These are phyloP conservation scores for Morone chrysops DNA, from an alignment of 2,113 vertebrate species.

Conservation along the genomic window DNA sequence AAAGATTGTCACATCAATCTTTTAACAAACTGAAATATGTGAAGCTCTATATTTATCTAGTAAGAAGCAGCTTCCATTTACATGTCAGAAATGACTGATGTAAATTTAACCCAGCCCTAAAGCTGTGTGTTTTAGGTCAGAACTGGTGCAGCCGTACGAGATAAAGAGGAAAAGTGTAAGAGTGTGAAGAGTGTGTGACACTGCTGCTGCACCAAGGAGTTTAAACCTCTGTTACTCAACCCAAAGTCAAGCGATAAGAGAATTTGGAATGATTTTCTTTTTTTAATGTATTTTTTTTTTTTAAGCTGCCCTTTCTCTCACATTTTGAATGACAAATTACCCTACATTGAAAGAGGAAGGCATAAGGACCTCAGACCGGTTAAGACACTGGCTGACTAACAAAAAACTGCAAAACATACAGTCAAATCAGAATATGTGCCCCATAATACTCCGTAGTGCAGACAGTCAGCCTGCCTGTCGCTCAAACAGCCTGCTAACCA, in stretches of 20 bases:
- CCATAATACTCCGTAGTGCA: slow-evolving; percentile 45
- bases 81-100: slow-evolving; percentile 32
- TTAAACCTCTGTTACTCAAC: neutral
- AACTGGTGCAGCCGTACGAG: neutral
- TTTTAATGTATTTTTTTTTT: neutral
- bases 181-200: slow-evolving; percentile 14
- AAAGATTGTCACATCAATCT: slow-evolving; percentile 38
- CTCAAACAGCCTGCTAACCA: neutral
- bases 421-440: neutral
- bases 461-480: slow-evolving; percentile 20
- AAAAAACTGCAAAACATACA: neutral
- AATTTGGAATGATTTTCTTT: too few species aligned
- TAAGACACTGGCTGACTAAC: neutral
- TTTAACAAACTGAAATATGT: slow-evolving; percentile 1
- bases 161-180: slow-evolving; percentile 1
- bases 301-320: neutral
- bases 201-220: slow-evolving; percentile 63
- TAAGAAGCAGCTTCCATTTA: slow-evolving; percentile 26
- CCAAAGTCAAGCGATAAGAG: neutral
- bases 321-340: neutral
- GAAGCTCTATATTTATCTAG: neutral
- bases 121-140: slow-evolving; percentile 7
- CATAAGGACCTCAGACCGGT: neutral
- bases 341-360: neutral
- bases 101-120: neutral